These are phyloP conservation scores for Ceratitis capitata DNA, from an alignment of 1,140 invertebrate species.

Conservation along the genomic window DNA sequence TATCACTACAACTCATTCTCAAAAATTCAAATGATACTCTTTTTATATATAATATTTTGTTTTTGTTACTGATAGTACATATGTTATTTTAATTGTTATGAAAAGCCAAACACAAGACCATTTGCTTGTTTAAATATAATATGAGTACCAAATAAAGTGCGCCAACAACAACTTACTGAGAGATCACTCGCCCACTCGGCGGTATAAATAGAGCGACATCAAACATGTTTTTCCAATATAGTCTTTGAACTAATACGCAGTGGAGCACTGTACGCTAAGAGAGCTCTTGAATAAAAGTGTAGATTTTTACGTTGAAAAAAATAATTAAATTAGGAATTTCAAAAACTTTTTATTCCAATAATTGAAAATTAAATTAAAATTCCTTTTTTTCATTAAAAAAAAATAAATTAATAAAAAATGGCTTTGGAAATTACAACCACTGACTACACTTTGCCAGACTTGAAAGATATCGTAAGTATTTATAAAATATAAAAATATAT, in stretches of 20 bases:
- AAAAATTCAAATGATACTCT: background rate
- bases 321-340: background rate
- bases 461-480: conserved; percentile 25
- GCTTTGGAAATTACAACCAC: background rate
- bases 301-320: background rate
- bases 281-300: background rate
- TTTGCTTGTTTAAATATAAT: background rate
- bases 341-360: background rate
- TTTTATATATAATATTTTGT: too few relatives aligned
- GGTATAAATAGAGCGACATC: background rate
- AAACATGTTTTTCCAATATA: background rate
- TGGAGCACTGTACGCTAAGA: background rate
- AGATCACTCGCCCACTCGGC: background rate
- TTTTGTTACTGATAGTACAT: background rate
- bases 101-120: background rate
- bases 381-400: background rate
- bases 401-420: conserved; percentile 4
- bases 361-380: background rate
- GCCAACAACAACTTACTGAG: background rate
- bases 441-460: conserved; percentile 17
- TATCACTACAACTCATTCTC: background rate
- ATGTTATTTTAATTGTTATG: background rate
- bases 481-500: too few relatives aligned
- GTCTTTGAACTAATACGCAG: background rate
- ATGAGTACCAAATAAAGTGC: background rate